phyloP scores from a whole-genome alignment of 2,113 vertebrate genomes.

The Sturnira hondurensis region DNA sequence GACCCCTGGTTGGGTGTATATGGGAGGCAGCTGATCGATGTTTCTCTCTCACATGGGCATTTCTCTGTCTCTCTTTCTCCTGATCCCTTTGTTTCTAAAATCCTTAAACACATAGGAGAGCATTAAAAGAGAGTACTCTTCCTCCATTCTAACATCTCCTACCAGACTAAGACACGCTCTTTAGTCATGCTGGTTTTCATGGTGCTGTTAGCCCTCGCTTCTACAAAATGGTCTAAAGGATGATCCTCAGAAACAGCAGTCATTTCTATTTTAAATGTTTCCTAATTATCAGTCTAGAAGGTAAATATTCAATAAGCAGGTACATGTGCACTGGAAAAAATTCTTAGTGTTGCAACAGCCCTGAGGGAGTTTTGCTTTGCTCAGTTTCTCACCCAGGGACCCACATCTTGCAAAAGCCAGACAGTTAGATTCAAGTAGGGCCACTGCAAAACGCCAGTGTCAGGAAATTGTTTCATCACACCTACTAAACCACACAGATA shows the following conservation, averaged over 20 bases:
- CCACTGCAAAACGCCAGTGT: neutral
- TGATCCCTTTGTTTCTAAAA: too few species aligned
- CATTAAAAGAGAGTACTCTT: neutral
- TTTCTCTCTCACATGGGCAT: too few species aligned
- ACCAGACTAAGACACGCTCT: neutral
- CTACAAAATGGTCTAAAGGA: neutral
- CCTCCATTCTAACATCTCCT: neutral
- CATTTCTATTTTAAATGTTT: neutral
- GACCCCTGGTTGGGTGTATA: too few species aligned
- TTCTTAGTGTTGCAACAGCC: neutral
- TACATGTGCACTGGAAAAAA: rapidly evolving
- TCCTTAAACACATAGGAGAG: too few species aligned
- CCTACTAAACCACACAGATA: neutral
- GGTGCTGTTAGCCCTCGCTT: neutral
- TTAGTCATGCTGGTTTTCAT: neutral
- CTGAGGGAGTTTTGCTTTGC: neutral
- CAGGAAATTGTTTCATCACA: neutral
- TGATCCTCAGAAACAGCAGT: neutral
- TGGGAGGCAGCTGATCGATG: too few species aligned
- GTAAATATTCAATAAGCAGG: neutral
- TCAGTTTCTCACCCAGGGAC: neutral
- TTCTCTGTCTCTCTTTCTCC: too few species aligned
- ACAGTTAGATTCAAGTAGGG: neutral
- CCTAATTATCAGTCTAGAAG: neutral
- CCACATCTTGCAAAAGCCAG: neutral